Base-by-base conservation (phyloP, 1,140 invertebrate species). In the Lepidurus packardi region DNA sequence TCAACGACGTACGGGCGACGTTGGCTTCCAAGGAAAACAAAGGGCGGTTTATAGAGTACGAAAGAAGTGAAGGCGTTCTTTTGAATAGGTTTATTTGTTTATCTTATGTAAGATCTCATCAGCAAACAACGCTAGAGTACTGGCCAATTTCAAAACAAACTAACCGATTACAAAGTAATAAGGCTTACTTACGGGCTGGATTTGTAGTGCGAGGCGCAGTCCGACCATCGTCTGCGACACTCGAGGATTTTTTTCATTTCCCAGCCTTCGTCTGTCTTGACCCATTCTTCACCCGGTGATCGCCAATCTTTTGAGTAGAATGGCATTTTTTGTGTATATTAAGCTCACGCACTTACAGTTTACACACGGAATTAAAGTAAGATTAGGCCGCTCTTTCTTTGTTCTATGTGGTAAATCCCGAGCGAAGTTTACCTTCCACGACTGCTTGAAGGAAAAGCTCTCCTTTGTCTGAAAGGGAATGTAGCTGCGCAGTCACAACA, bases 261-360 rank as follows among this genome's bases (percentile, higher is more conserved):
- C 95, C 95, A 98, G 78, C 96, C 95, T 85, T 96, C 94, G 81
- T 94, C 91, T 44, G 96, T 98, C 88, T 97, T 97, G 21, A 99
- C 95, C 97, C 97, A 99, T 83, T 94, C 93, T 85, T 99, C 97
- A 45, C 97, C 97, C 65, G 96, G 95, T 78, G 95, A 97, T 83
- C 96, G 89, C 93, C 93, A 95, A 87, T 94, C 93, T 87, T 94
- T 94, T 43, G 93, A 94, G 86, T 93, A 93, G 87, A 98, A 98
- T 82, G 97, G 96, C 97, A 98, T 98, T 80, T 77, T 81, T 41
- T 16, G 25, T 1, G 1, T 34, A 21, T 13, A 75, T 8, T 75
- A 7, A 75, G 42, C 11, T 75, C 34, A 7, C 24, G 76, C 45
- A 77, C 76, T 1, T 47, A 65, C 53, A 34, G 34, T 34, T 34